A percentile compares a stretch with the other conserved stretches of the same genome.
Evolutionary conservation across 2,113 vertebrate genomes (phyloP).

Genomic region (Ciconia maguari): DNA sequence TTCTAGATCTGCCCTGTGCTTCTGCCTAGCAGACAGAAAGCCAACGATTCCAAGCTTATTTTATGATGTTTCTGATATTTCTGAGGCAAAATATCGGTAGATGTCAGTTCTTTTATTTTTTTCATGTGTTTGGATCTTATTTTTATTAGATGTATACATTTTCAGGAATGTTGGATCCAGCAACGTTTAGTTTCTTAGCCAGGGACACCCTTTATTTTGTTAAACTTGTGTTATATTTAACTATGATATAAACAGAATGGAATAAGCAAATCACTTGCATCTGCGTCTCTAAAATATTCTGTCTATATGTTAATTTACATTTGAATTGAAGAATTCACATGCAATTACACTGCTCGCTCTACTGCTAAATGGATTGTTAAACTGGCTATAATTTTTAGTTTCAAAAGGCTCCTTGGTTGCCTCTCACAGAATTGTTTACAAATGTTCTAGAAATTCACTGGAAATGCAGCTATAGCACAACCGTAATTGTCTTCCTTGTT

Average conservation of each 20-base stretch:
- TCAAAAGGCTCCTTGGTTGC: neutral
- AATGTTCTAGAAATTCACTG: neutral
- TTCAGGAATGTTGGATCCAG: neutral
- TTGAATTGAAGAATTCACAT: neutral
- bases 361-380: neutral
- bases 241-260: neutral
- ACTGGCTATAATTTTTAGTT: conserved; percentile 12
- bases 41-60: neutral
- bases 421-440: neutral
- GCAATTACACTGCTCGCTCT: neutral
- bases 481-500: neutral
- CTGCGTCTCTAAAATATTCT: neutral
- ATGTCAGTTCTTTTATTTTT: neutral
- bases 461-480: neutral
- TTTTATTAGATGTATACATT: neutral
- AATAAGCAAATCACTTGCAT: neutral
- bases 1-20: neutral
- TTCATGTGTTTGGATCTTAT: neutral
- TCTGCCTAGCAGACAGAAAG: neutral
- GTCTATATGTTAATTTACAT: neutral
- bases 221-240: neutral
- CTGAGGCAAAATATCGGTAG: neutral
- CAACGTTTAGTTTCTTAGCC: neutral
- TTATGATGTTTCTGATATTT: neutral
- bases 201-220: neutral